Conservation (phyloP, 2,888 invertebrate genomes). For the Epicampocera succincta region DNA sequence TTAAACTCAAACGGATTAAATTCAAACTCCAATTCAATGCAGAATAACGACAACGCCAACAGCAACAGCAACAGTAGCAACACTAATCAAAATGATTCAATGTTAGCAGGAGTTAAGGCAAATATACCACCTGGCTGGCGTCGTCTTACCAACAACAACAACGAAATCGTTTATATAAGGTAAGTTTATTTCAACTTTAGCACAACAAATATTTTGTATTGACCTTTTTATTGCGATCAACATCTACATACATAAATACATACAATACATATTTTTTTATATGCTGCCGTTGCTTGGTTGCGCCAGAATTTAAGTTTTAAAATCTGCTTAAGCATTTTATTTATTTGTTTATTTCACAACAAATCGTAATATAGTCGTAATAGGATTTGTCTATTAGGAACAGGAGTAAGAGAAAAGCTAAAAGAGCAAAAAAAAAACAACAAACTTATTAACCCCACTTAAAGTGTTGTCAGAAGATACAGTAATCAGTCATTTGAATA, state of each 20-base stretch:
- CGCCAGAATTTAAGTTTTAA: constrained; percentile 50
- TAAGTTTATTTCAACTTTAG: constrained; percentile 79
- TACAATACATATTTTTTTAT: neutral
- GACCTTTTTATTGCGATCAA: constrained; percentile 24
- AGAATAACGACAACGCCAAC: neutral
- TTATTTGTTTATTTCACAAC: constrained; percentile 33
- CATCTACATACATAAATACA: too few relatives aligned
- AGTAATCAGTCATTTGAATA: constrained; percentile 39
- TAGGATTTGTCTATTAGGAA: constrained; percentile 41
- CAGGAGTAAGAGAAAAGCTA: constrained; percentile 1
- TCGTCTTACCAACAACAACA: constrained; percentile 85
- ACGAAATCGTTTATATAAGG: constrained; percentile 90
- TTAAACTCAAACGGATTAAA: constrained; percentile 62
- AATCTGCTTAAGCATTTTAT: constrained; percentile 58
- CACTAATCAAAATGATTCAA: constrained; percentile 61
- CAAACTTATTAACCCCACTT: constrained; percentile 46
- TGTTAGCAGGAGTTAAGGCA: constrained; percentile 76
- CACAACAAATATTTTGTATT: neutral
- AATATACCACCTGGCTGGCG: constrained; percentile 90
- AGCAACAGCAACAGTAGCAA: constrained; percentile 42
- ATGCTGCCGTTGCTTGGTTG: constrained; percentile 14
- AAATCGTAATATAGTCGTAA: constrained; percentile 45
- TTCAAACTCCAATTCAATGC: constrained; percentile 37
- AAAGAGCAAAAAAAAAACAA: constrained; percentile 41
- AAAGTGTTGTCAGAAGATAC: constrained; percentile 47